These are phyloP conservation scores for Ceyx melanurus DNA, from an alignment of 2,113 vertebrate species.

Conservation along the genomic window DNA sequence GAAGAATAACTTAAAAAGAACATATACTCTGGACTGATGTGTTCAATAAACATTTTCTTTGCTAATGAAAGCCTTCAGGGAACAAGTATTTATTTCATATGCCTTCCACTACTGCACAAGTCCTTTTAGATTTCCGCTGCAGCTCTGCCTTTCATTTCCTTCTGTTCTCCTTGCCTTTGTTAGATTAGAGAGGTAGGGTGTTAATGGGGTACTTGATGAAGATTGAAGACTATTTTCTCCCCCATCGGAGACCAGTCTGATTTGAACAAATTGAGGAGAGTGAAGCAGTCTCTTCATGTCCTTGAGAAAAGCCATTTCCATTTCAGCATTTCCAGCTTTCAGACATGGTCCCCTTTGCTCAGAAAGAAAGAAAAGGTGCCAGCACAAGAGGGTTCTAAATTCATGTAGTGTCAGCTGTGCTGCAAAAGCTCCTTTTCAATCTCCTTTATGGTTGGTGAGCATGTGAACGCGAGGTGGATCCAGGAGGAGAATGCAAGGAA, in stretches of 20 bases:
- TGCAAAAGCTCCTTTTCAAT: background rate
- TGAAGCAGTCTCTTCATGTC: slow-evolving; percentile 40
- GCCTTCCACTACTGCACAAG: background rate
- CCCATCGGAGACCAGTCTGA: slow-evolving; percentile 44
- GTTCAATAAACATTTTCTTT: slow-evolving; percentile 23
- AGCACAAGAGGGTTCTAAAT: background rate
- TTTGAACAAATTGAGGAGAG: slow-evolving; percentile 50
- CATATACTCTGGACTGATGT: background rate
- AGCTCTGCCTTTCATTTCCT: slow-evolving; percentile 28
- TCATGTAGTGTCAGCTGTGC: background rate
- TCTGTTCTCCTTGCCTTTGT: slow-evolving; percentile 32
- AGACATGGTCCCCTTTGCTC: slow-evolving; percentile 38
- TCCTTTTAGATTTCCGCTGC: background rate
- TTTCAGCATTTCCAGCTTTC: slow-evolving; percentile 9
- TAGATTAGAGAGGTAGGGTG: slow-evolving; percentile 66
- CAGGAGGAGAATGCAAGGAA: slow-evolving; percentile 61
- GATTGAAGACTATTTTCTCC: slow-evolving; percentile 65
- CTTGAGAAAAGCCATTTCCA: slow-evolving; percentile 51
- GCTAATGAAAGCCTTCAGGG: slow-evolving; percentile 14
- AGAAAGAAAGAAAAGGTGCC: slow-evolving; percentile 14
- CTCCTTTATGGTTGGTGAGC: slow-evolving; percentile 53
- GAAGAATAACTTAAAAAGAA: slow-evolving; percentile 39
- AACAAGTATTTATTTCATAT: slow-evolving; percentile 2
- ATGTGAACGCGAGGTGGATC: slow-evolving; percentile 26
- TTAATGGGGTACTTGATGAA: slow-evolving; percentile 64